Conservation (phyloP, 2,797 vertebrate species). For the Mormyrops attenuatus region DNA sequence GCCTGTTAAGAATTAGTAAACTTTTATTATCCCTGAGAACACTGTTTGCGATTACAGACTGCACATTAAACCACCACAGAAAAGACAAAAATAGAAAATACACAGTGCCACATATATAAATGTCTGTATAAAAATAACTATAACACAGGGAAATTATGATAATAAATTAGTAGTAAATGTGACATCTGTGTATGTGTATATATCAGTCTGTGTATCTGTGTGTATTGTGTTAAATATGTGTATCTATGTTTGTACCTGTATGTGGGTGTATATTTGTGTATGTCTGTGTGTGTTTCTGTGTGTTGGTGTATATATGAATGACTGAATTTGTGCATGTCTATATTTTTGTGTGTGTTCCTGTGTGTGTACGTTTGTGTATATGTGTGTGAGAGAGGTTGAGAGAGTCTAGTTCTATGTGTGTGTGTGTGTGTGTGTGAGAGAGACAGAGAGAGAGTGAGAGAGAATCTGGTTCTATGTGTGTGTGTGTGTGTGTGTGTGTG, state of each 20-base stretch:
- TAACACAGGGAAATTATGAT: neutral
- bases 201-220: neutral
- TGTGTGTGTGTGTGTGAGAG: too few species aligned
- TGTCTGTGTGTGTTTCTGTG: neutral
- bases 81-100: neutral
- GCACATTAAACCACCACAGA: neutral
- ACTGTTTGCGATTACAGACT: neutral
- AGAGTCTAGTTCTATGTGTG: too few species aligned
- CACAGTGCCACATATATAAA: neutral
- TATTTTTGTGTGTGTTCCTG: neutral
- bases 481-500: neutral
- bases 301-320: too few species aligned
- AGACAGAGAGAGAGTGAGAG: too few species aligned
- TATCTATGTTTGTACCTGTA: neutral
- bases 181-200: neutral
- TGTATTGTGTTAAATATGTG: neutral
- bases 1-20: neutral
- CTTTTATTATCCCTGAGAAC: neutral
- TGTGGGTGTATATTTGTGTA: neutral
- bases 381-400: too few species aligned
- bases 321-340: too few species aligned
- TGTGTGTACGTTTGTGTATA: neutral
- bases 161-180: neutral
- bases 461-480: neutral
- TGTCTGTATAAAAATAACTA: neutral